Evolutionary conservation across 2,797 vertebrate species (phyloP), one percentile per base, ranked within the genome.

Genomic region (Mormyrops attenuatus): DNA sequence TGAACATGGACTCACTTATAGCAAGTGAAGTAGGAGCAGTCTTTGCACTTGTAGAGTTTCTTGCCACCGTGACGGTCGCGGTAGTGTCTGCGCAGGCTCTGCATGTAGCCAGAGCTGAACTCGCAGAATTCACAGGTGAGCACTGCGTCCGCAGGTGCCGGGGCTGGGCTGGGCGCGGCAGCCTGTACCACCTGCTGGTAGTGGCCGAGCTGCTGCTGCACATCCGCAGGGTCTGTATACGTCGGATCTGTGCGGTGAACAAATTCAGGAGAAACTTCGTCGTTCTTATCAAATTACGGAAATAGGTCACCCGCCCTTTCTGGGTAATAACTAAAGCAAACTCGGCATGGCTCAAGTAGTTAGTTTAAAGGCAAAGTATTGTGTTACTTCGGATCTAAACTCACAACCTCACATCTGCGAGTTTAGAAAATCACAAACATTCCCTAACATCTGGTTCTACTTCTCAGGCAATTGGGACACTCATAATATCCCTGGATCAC

Each of bases 21-120:
- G 96, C 98, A 98, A 92, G 98, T 99, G 94, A 99, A 99, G 94
- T 99, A 99, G 85, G 97, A 96, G 92, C 99, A 99, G 92, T 99
- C 98, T 94, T 99, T 99, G 96, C 99, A 99, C 94, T 99, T 99
- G 95, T 99, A 99, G 92, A 99, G 97, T 93, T 99, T 99, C 93
- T 99, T 99, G 87, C 98, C 98, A 0, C 98, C 98, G 0, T 99
- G 99, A 47, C 99, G 97, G 95, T 99, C 98, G 84, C 98, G 95
- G 95, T 99, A 99, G 94, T 99, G 99, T 90, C 99, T 97, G 7
- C 98, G 95, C 92, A 99, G 97, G 93, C 98, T 99, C 96, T 99
- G 98, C 95, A 99, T 99, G 94, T 99, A 99, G 88, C 98, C 98
- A 4, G 98, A 99, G 91, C 97, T 98, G 96, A 99, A 99, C 94